Base-by-base conservation (phyloP, 1,140 invertebrate genomes). In the Maniola jurtina region DNA sequence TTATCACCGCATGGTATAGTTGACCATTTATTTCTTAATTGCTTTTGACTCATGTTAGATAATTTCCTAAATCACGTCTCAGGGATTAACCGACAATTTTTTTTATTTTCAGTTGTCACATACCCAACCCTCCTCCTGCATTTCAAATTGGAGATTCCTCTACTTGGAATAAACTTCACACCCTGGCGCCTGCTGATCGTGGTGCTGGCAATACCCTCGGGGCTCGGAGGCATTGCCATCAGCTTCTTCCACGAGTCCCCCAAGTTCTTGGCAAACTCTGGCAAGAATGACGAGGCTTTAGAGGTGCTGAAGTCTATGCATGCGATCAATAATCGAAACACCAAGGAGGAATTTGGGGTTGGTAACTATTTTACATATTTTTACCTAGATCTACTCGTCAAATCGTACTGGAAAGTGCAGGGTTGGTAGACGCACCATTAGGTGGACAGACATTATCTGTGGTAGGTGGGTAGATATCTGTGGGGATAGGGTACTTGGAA, bases 141-240 rank as follows among this genome's bases (percentile, higher is more conserved):
- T 11, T 93, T 90, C 71, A 73, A 77, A 33, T 45, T 72, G 77
- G 56, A 78, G 66, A 66, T 87, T 65, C 61, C 88, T 64, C 40
- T 83, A 64, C 14, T 84, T 79, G 72, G 84, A 70, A 72, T 93
- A 83, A 61, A 88, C 69, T 81, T 93, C 90, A 75, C 90, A 83
- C 93, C 93, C 9, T 96, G 95, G 95, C 87, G 95, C 25, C 84
- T 95, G 2, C 95, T 95, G 73, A 83, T 95, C 13, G 88, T 93
- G 0, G 74, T 94, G 0, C 93, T 93, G 70, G 92, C 93, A 0
- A 56, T 95, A 13, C 94, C 95, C 0, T 92, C 92, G 61, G 90
- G 95, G 0, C 67, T 93, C 0, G 93, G 93, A 1, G 93, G 92
- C 9, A 38, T 93, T 0, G 77, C 92, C 1, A 89, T 95, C 14